These are phyloP conservation scores for Metallyticus violacea DNA, from an alignment of 2,888 invertebrate genomes.

Conservation along the genomic window DNA sequence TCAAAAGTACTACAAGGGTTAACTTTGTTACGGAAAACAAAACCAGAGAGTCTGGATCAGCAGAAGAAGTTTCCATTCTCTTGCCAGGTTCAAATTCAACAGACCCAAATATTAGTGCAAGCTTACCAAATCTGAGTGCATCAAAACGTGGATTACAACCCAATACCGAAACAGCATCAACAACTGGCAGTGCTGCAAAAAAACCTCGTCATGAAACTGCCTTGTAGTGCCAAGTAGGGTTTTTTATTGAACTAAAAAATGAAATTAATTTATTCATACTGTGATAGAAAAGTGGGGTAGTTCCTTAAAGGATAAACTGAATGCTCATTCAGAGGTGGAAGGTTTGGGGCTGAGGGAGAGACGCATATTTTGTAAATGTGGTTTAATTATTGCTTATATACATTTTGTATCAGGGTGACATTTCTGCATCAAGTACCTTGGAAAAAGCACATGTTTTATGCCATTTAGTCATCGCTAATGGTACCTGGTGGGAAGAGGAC, in stretches of 20 bases:
- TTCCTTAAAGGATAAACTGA: background rate
- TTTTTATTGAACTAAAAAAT: constrained; percentile 39
- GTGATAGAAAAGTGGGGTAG: constrained; percentile 28
- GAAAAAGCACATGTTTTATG: background rate
- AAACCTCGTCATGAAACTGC: constrained; percentile 45
- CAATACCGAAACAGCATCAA: background rate
- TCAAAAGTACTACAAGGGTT: constrained; percentile 10
- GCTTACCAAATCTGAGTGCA: constrained; percentile 26
- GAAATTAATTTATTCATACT: constrained; percentile 43
- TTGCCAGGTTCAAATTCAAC: constrained; percentile 8
- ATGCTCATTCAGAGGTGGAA: background rate
- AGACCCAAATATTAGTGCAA: constrained; percentile 14
- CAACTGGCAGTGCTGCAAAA: constrained; percentile 14
- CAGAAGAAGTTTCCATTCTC: constrained; percentile 21
- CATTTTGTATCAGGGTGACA: background rate
- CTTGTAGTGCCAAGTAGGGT: constrained; percentile 42
- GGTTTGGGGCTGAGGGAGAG: background rate
- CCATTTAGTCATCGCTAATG: background rate
- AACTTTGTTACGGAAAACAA: background rate
- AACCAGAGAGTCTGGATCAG: background rate
- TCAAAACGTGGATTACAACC: constrained; percentile 51
- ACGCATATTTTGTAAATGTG: background rate
- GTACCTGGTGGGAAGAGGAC: background rate
- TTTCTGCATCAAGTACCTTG: background rate
- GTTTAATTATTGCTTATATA: background rate